Evolutionary conservation across 1,140 invertebrate species (phyloP), one percentile per base, ranked within the genome.

Genomic region (Sycobia sp.): DNA sequence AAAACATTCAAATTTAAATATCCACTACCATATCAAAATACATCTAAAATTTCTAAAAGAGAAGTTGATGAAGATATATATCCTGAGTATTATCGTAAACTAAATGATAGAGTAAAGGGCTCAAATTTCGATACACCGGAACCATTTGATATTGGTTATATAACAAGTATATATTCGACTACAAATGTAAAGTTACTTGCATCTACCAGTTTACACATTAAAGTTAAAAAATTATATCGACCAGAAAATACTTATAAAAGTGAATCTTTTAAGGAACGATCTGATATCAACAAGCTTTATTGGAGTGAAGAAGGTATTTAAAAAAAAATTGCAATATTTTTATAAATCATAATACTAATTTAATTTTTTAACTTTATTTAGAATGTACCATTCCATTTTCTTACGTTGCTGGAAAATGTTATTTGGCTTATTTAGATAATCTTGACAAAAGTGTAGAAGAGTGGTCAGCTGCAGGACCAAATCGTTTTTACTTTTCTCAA

Each of bases 1-100:
- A 85, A 84, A 10, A 85, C 86, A 1, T 90, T 90, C 65, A 84
- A 83, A 68, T 88, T 92, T 50, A 84, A 84, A 75, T 80, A 82
- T 64, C 76, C 67, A 49, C 62, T 68, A 20, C 67, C 62, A 9
- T 73, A 71, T 38, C 58, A 66, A 51, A 71, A 67, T 44, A 61
- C 44, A 76, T 34, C 47, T 4, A 83, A 77, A 69, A 27, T 68
- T 8, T 80, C 83, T 67, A 71, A 79, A 51, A 80, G 84, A 63
- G 81, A 88, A 69, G 82, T 88, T 20, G 89, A 93, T 77, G 89
- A 91, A 76, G 84, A 87, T 20, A 76, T 87, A 36, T 94, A 90
- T 77, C 87, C 91, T 10, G 92, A 94, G 75, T 87, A 86, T 63
- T 94, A 94, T 74, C 83, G 92, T 47, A 92, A 91, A 78, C 84